These are phyloP conservation scores for Spodoptera littoralis DNA, from an alignment of 2,888 invertebrate species.

Conservation along the genomic window DNA sequence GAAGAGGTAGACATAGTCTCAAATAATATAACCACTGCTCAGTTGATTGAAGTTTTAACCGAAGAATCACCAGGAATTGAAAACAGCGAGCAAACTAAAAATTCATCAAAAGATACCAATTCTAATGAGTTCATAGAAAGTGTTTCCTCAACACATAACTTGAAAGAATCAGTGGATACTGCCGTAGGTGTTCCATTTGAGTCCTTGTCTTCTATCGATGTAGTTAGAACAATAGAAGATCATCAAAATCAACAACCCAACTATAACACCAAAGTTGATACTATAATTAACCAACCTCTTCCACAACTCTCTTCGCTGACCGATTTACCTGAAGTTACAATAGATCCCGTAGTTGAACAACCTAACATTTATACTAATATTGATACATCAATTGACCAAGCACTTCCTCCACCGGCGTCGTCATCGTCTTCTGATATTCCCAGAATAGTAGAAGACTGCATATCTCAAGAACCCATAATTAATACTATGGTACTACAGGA, in stretches of 20 bases:
- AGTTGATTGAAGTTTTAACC: neutral
- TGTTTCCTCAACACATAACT: conserved; percentile 3
- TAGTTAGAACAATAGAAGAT: conserved; percentile 1
- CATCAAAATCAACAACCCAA: conserved; percentile 2
- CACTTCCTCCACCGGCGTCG: no score
- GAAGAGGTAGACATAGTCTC: neutral
- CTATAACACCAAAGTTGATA: conserved; percentile 3
- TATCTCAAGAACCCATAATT: neutral
- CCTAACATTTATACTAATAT: conserved; percentile 1
- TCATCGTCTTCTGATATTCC: no score
- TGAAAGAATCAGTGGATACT: neutral
- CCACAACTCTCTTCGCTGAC: neutral
- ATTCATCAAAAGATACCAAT: conserved; percentile 4
- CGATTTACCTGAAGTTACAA: conserved; percentile 1
- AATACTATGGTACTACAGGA: neutral
- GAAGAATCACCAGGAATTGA: neutral
- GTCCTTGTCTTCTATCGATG: neutral
- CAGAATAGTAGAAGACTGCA: no score
- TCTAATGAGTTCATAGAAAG: conserved; percentile 5
- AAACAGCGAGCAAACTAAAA: neutral
- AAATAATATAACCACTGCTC: conserved; percentile 5
- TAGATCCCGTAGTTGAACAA: neutral
- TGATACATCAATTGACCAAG: no score
- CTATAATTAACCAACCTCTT: conserved; percentile 1
- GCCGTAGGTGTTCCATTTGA: neutral